Conservation (phyloP, 2,797 vertebrate species). For the Smutsia temminckii region DNA sequence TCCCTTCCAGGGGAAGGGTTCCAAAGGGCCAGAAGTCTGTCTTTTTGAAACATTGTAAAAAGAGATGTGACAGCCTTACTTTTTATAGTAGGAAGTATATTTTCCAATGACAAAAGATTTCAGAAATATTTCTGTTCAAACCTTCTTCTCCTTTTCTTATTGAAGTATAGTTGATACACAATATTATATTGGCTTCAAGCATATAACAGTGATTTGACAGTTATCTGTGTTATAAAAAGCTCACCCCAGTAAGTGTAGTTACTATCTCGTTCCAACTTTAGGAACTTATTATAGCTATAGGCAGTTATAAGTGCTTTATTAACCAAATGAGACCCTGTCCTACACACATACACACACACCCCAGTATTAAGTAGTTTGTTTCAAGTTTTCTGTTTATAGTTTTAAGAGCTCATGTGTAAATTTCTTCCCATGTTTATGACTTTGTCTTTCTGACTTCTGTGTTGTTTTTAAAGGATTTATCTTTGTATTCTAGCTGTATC, state of each 20-base stretch:
- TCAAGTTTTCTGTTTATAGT: background rate
- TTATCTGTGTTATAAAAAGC: too few relatives aligned
- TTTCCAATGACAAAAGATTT: slow-evolving; percentile 4
- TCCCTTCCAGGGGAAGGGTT: background rate
- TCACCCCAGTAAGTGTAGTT: too few relatives aligned
- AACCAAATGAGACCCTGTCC: background rate
- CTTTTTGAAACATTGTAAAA: background rate
- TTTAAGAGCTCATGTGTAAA: background rate
- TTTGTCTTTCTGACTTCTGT: slow-evolving; percentile 22
- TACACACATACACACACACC: background rate
- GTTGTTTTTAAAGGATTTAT: background rate
- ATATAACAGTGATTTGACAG: too few relatives aligned
- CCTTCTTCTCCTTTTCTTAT: background rate
- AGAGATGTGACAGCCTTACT: background rate
- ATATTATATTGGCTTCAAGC: too few relatives aligned
- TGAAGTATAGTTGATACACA: too few relatives aligned
- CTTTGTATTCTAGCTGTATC: background rate
- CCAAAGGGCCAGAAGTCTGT: background rate
- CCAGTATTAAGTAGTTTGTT: background rate
- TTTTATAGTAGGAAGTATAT: background rate
- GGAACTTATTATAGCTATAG: background rate
- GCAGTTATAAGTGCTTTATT: background rate
- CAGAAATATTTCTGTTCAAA: slow-evolving; percentile 10
- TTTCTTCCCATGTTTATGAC: background rate
- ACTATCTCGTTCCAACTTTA: too few relatives aligned